Conservation (phyloP, 1,140 invertebrate genomes). For the Limonius californicus region DNA sequence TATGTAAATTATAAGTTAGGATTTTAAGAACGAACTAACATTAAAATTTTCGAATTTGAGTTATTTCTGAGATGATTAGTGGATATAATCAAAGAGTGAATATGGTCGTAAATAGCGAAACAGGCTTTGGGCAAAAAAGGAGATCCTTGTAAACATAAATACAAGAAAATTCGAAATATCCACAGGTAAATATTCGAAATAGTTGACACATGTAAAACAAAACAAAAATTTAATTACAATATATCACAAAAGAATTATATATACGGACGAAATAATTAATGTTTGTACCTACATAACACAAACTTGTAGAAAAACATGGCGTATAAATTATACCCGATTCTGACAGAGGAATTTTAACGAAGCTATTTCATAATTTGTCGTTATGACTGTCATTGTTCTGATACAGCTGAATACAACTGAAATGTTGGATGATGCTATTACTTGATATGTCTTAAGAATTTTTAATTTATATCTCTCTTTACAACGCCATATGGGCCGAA, state of each 20-base stretch:
- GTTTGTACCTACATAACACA: slow-evolving; percentile 28
- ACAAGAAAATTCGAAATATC: neutral
- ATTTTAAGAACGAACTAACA: no score
- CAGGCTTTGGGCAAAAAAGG: neutral
- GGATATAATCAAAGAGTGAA: neutral
- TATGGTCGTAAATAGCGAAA: neutral
- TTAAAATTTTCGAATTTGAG: no score
- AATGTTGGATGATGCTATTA: slow-evolving; percentile 29
- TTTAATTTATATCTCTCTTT: slow-evolving; percentile 7
- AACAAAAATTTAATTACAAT: slow-evolving; percentile 25
- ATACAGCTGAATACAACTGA: slow-evolving; percentile 31
- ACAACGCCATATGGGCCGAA: neutral
- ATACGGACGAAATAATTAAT: slow-evolving; percentile 33
- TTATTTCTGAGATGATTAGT: neutral
- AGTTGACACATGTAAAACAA: neutral
- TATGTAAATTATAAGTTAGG: no score
- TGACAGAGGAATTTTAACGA: slow-evolving; percentile 38
- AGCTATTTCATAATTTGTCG: slow-evolving; percentile 39
- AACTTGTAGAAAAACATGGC: slow-evolving; percentile 33
- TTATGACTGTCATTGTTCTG: slow-evolving; percentile 37
- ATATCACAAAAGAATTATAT: slow-evolving; percentile 30
- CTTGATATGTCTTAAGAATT: slow-evolving; percentile 9
- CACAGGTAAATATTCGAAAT: neutral
- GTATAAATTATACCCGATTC: slow-evolving; percentile 34
- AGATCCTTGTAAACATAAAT: neutral